Evolutionary conservation across 2,113 vertebrate species (phyloP).

Genomic region (Mus spicilegus): DNA sequence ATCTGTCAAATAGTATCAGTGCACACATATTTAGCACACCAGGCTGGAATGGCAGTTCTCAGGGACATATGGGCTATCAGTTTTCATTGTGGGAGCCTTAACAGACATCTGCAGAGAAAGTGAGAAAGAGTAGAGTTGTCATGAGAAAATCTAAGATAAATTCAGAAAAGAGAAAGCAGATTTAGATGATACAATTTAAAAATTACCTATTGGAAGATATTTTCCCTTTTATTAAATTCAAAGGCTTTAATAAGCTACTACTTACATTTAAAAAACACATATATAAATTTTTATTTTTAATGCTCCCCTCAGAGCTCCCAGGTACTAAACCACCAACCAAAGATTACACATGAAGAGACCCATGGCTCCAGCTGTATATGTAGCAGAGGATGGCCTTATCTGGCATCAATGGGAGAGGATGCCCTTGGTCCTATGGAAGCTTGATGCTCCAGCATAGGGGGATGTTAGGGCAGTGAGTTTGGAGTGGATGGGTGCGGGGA

Average conservation of each 20-base stretch:
- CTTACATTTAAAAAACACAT: neutral
- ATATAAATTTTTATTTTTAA: too few species aligned
- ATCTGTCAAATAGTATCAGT: neutral
- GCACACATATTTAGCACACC: neutral
- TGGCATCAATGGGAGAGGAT: too few species aligned
- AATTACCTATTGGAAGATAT: neutral
- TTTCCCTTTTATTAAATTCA: neutral
- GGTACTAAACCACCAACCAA: too few species aligned
- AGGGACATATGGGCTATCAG: too few species aligned
- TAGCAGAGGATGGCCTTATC: too few species aligned
- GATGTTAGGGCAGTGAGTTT: too few species aligned
- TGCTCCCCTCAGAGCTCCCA: too few species aligned
- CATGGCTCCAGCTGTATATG: too few species aligned
- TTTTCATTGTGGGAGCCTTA: neutral
- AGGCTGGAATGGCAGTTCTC: neutral
- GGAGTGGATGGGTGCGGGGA: too few species aligned
- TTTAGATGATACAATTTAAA: neutral
- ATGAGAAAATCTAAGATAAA: neutral
- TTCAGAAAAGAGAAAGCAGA: neutral
- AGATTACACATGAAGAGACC: too few species aligned
- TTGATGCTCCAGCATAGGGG: too few species aligned
- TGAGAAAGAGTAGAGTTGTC: neutral
- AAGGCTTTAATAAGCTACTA: slow-evolving; percentile 25
- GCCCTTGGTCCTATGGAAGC: too few species aligned
- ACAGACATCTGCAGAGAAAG: neutral